These are phyloP conservation scores for Eilema depressum DNA, from an alignment of 2,888 invertebrate species.

Conservation along the genomic window DNA sequence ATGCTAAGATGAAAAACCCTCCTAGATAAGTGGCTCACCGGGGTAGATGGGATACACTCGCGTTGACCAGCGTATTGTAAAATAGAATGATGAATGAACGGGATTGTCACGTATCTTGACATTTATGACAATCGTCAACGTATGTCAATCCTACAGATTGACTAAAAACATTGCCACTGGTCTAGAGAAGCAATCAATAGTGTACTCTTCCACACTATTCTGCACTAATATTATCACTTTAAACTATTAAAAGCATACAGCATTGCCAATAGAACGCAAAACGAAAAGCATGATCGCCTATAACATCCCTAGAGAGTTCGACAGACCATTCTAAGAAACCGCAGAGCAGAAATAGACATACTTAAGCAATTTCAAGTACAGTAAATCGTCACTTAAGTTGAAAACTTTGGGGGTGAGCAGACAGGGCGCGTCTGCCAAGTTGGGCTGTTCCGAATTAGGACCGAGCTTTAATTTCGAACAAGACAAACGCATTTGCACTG, in stretches of 20 bases:
- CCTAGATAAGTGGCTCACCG: no score
- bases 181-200: no score
- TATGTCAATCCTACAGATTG: no score
- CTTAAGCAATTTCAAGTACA: conserved; percentile 18
- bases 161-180: no score
- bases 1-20: no score
- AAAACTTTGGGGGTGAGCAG: conserved; percentile 17
- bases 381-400: conserved; percentile 21
- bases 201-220: neutral
- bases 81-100: no score
- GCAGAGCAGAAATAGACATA: conserved; percentile 16
- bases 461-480: conserved; percentile 61
- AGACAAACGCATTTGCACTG: conserved; percentile 68
- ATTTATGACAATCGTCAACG: no score
- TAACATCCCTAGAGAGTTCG: conserved; percentile 3
- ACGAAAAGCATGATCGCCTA: neutral
- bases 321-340: conserved; percentile 14
- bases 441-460: conserved; percentile 45
- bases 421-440: conserved; percentile 55
- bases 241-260: neutral
- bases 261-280: neutral
- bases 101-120: no score
- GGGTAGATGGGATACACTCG: no score
- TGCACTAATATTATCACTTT: neutral
- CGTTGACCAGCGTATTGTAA: no score